phyloP scores from a whole-genome alignment of 2,888 invertebrate species.

The Ichneumoninae sp. region DNA sequence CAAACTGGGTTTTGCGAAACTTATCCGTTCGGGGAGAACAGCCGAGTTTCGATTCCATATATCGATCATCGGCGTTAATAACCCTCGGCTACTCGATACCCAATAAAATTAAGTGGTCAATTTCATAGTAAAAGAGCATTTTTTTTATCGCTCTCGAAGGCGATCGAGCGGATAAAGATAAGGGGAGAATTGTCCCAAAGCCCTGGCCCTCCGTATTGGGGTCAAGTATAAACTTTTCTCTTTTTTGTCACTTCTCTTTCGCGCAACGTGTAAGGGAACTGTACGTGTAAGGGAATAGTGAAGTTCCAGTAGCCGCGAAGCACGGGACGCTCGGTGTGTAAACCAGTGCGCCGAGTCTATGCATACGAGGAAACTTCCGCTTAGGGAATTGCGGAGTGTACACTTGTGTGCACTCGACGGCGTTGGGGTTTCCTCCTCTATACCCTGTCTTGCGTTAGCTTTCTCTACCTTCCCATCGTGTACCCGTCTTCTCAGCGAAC shows the following conservation, averaged over 20 bases:
- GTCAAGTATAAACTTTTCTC: neutral
- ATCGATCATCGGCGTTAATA: conserved; percentile 35
- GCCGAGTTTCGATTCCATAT: conserved; percentile 10
- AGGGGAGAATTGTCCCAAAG: neutral
- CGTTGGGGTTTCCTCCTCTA: conserved; percentile 7
- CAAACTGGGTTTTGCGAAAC: conserved; percentile 38
- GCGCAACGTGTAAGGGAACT: neutral
- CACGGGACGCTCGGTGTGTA: conserved; percentile 37
- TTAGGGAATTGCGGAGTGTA: conserved; percentile 59
- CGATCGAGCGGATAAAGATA: neutral
- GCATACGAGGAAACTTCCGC: conserved; percentile 62
- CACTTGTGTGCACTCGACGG: conserved; percentile 49
- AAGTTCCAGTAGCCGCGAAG: conserved; percentile 42
- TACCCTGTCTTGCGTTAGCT: conserved; percentile 34
- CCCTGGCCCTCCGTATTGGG: neutral
- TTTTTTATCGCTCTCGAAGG: neutral
- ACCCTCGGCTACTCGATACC: conserved; percentile 6
- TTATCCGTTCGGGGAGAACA: conserved; percentile 3
- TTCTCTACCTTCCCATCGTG: conserved; percentile 23
- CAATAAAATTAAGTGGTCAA: conserved; percentile 15
- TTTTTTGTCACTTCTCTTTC: neutral
- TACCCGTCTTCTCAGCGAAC: conserved; percentile 55
- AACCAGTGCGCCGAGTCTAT: conserved; percentile 53
- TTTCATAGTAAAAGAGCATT: neutral
- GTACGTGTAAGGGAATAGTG: neutral